Conservation (phyloP, 2,888 invertebrate species). For the Buathra laborator region DNA sequence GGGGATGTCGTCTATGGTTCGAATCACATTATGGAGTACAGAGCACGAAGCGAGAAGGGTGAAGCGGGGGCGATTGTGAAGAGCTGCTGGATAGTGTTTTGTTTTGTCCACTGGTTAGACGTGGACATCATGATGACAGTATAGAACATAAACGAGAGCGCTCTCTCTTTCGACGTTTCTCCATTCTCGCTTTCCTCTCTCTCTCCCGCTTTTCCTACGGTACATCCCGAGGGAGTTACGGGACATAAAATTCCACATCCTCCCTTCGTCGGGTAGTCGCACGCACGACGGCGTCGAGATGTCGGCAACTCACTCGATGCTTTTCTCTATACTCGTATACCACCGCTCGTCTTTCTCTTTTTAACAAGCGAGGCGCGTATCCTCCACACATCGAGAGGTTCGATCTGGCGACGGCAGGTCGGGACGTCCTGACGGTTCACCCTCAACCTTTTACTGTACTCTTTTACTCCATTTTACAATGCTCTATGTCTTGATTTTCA, state of each 20-base stretch:
- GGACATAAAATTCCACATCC: conserved; percentile 83
- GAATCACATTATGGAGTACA: conserved; percentile 42
- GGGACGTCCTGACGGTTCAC: conserved; percentile 48
- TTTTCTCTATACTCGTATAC: conserved; percentile 37
- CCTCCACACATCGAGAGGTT: conserved; percentile 43
- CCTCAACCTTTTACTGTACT: conserved; percentile 45
- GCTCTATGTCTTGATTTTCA: conserved; percentile 21
- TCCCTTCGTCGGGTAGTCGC: conserved; percentile 74
- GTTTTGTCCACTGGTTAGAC: conserved; percentile 81
- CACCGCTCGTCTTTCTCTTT: conserved; percentile 53
- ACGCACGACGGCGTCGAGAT: conserved; percentile 81
- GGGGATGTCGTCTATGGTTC: conserved; percentile 11
- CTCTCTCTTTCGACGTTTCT: conserved; percentile 49
- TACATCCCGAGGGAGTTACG: conserved; percentile 83
- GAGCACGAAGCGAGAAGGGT: conserved; percentile 5
- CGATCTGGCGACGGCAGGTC: conserved; percentile 47
- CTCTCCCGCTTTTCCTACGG: conserved; percentile 38
- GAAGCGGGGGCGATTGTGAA: conserved; percentile 3
- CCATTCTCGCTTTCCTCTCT: conserved; percentile 58
- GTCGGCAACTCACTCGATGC: conserved; percentile 78
- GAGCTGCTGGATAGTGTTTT: conserved; percentile 78
- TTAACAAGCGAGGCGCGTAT: conserved; percentile 21
- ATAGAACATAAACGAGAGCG: conserved; percentile 80
- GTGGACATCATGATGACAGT: conserved; percentile 83
- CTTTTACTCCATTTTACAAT: conserved; percentile 36